These are phyloP conservation scores for Smittia aterrima DNA, from an alignment of 2,888 invertebrate genomes.

Conservation along the genomic window DNA sequence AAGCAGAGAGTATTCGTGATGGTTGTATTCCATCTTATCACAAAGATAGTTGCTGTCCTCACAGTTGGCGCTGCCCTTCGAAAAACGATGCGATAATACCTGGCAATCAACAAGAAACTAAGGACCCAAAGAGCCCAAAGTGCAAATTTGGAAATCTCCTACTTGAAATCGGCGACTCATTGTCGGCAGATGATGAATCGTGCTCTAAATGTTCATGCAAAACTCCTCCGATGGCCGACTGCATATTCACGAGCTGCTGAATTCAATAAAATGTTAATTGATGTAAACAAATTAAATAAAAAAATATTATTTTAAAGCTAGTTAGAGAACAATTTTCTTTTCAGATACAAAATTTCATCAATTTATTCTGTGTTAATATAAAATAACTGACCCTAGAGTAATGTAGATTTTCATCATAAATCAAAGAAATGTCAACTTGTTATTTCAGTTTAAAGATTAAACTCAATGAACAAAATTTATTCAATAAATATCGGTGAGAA, in stretches of 20 bases:
- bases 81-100: conserved; percentile 28
- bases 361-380: no score
- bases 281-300: not conserved
- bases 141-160: conserved; percentile 55
- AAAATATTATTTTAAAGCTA: not conserved
- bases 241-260: not conserved
- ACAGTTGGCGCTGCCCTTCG: conserved; percentile 44
- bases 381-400: no score
- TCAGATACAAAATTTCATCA: no score
- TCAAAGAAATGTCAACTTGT: no score
- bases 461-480: no score
- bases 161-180: conserved; percentile 55
- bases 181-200: conserved; percentile 43
- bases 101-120: not conserved
- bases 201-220: conserved; percentile 21
- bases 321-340: no score
- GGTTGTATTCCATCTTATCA: conserved; percentile 45
- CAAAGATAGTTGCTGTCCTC: conserved; percentile 44
- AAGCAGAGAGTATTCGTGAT: conserved; percentile 43
- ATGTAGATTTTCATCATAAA: no score
- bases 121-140: conserved; percentile 43
- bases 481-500: no score
- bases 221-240: conserved; percentile 14
- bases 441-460: no score
- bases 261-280: not conserved